Evolutionary conservation across 2,113 vertebrate genomes (phyloP).

Genomic region (Gila orcuttii): DNA sequence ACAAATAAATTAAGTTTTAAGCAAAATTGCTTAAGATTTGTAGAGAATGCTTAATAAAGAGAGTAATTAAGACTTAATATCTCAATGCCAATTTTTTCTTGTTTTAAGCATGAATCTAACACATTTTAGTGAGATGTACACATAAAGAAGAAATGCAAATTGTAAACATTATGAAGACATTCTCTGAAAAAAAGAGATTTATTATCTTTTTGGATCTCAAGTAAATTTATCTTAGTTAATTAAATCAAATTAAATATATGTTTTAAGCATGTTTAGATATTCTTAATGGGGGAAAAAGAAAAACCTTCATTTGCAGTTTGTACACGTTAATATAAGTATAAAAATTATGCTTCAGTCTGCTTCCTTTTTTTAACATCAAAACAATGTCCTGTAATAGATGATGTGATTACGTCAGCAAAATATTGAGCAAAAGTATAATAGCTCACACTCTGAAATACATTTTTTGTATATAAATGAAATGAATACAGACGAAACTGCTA

Average conservation of each 20-base stretch:
- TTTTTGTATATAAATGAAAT: not conserved
- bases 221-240: not conserved
- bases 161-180: not conserved
- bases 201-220: not conserved
- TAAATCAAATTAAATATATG: not conserved
- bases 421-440: not conserved
- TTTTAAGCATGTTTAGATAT: not conserved
- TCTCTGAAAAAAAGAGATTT: not conserved
- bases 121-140: not conserved
- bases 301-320: not conserved
- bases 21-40: too few relatives aligned
- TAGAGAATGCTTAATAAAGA: not conserved
- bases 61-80: not conserved
- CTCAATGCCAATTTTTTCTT: not conserved
- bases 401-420: not conserved
- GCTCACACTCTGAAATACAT: not conserved
- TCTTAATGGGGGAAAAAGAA: not conserved
- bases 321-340: not conserved
- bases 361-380: not conserved
- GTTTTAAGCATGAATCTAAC: not conserved
- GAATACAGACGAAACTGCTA: not conserved
- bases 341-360: not conserved
- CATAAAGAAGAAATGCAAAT: not conserved
- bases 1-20: too few relatives aligned
- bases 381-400: too few relatives aligned